Percentiles rank a stretch among this genome's conserved stretches.
Conservation (phyloP, 2,797 vertebrate genomes). For the Cyprinella venusta region DNA sequence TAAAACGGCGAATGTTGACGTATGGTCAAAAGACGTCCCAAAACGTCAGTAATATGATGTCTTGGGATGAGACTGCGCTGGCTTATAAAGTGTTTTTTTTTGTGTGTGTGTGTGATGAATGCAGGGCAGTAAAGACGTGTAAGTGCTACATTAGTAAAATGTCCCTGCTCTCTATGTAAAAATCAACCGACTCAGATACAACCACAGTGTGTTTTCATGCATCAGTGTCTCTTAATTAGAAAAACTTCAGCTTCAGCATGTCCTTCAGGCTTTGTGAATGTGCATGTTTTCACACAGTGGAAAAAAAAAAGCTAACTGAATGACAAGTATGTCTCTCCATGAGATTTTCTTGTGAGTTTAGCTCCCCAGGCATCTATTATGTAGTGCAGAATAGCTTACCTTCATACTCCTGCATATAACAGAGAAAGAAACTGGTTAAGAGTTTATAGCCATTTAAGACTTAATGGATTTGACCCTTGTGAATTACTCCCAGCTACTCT, state of each 20-base stretch:
- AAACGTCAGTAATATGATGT: too few species aligned
- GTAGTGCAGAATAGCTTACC: not conserved
- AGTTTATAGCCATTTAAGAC: not conserved
- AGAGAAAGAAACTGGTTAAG: not conserved
- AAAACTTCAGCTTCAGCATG: slow-evolving; percentile 50
- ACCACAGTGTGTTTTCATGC: slow-evolving; percentile 41
- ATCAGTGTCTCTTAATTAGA: slow-evolving; percentile 54
- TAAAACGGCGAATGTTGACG: too few species aligned
- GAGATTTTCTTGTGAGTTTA: slow-evolving; percentile 28
- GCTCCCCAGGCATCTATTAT: slow-evolving; percentile 30
- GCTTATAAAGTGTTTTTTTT: too few species aligned
- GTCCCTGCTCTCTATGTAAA: slow-evolving; percentile 23
- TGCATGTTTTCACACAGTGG: slow-evolving; percentile 21
- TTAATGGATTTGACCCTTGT: slow-evolving; percentile 5
- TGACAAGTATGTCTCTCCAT: slow-evolving; percentile 27
- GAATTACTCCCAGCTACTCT: not conserved
- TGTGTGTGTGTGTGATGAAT: not conserved
- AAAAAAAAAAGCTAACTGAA: slow-evolving; percentile 40
- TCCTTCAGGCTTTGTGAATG: slow-evolving; percentile 20
- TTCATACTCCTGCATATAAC: slow-evolving; percentile 1
- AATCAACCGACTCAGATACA: slow-evolving; percentile 9
- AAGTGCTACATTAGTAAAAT: not conserved
- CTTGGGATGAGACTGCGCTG: too few species aligned
- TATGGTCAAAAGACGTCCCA: too few species aligned
- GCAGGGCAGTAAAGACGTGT: not conserved